Base-by-base conservation (phyloP, 1,140 invertebrate genomes). In the Conus betulinus region DNA sequence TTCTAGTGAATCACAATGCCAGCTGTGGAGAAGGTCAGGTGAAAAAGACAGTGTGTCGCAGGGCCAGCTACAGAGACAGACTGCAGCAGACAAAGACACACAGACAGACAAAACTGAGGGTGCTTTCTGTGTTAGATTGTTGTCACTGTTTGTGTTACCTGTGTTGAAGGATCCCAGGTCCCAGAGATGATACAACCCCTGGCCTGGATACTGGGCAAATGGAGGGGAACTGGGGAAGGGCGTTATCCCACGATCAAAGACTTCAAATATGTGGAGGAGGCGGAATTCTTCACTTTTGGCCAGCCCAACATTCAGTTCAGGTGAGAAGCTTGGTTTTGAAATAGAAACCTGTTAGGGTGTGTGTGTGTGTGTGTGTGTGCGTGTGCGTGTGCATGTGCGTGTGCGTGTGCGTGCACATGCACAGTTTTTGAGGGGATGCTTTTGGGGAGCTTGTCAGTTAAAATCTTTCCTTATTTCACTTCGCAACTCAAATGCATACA, bases 191-290 rank as follows among this genome's bases (percentile, higher is more conserved):
- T 97, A 10, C 95, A 95, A 87, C 95, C 96, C 10, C 91, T 97
- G 83, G 92, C 94, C 5, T 97, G 96, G 96, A 92, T 97, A n/a
- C 93, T 96, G 83, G 97, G 97, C 8, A 96, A 93, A 83, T 97
- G 97, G 97, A 91, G 90, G 85, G 96, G 96, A 2, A 84, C 87
- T 27, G 97, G 96, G 1, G 87, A 91, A 55, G 97, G 96, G 13
- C 91, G 93, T 67, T 97, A 96, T 92, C 96, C 97, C 1, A 97
- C 96, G 23, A 96, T 97, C 78, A 94, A 96, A 84, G 93, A 96
- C 5, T 97, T 97, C 84, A 92, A 92, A 25, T 97, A 97, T 93
- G 94, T 95, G 71, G 97, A 97, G 91, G 96, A 96, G 90, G 91
- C 97, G 4, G 96, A 96, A 86, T 97, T 97, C 91, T 91, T 91